A percentile compares a stretch with the other conserved stretches of the same genome.
phyloP scores from a whole-genome alignment of 2,113 vertebrate genomes.

The Pimephales promelas region DNA sequence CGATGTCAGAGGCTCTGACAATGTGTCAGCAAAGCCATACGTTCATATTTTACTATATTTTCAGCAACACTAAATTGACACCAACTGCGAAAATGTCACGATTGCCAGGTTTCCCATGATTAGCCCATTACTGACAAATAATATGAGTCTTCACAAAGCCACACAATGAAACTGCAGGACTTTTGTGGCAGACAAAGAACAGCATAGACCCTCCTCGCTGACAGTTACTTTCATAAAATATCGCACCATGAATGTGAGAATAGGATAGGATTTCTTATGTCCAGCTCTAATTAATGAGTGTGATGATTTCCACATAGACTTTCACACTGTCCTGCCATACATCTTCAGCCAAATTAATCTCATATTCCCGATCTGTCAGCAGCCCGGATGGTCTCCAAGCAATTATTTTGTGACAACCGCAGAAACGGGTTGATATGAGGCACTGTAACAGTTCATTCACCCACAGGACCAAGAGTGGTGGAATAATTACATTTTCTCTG shows the following conservation, averaged over 20 bases:
- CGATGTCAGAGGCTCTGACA: neutral
- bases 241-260: slow-evolving; percentile 12
- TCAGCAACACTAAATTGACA: neutral
- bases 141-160: neutral
- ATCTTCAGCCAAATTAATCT: slow-evolving; percentile 43
- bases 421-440: slow-evolving; percentile 52
- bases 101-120: slow-evolving; percentile 15
- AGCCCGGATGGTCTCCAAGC: slow-evolving; percentile 55
- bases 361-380: slow-evolving; percentile 48
- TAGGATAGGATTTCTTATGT: slow-evolving; percentile 8
- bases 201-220: neutral
- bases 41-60: neutral
- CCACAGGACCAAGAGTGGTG: slow-evolving; percentile 34
- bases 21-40: neutral
- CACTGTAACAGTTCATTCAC: slow-evolving; percentile 48
- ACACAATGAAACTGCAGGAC: neutral
- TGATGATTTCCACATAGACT: slow-evolving; percentile 47
- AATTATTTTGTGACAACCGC: slow-evolving; percentile 60
- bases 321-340: slow-evolving; percentile 28
- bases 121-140: slow-evolving; percentile 4
- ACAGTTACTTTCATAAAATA: slow-evolving; percentile 39
- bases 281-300: slow-evolving; percentile 40
- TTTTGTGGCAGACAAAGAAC: neutral
- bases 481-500: slow-evolving; percentile 49
- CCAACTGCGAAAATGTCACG: slow-evolving; percentile 18